Percentiles rank a stretch among this genome's conserved stretches.
Conservation (phyloP, 2,888 invertebrate genomes). For the Tinea pellionella region DNA sequence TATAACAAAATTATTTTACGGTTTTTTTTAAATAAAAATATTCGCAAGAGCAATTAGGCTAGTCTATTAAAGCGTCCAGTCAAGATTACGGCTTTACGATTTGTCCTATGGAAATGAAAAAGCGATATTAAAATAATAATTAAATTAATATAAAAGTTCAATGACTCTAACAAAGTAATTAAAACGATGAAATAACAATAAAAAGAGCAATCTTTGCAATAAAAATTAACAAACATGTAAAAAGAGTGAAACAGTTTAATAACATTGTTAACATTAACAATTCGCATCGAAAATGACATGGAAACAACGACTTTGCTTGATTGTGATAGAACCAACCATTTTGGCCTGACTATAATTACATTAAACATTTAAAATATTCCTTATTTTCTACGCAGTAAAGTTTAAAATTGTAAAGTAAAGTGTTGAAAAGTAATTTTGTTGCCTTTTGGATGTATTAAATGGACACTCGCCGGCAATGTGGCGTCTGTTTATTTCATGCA, state of each 20-base stretch:
- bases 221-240: background rate
- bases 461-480: background rate
- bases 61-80: too few species aligned
- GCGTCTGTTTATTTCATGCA: background rate
- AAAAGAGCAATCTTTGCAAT: background rate
- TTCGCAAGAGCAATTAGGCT: too few species aligned
- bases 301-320: constrained; percentile 9
- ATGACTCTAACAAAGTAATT: too few species aligned
- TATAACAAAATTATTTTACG: too few species aligned
- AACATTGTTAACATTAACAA: constrained; percentile 5
- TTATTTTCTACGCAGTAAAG: background rate
- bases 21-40: too few species aligned
- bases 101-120: too few species aligned
- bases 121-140: too few species aligned
- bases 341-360: background rate
- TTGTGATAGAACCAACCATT: constrained; percentile 6
- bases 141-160: too few species aligned
- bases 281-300: constrained; percentile 6
- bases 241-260: background rate
- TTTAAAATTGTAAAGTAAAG: background rate
- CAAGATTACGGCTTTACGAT: too few species aligned
- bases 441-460: constrained; percentile 4
- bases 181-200: background rate
- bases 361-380: background rate
- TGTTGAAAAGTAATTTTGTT: background rate